These are phyloP conservation scores for Glaucopsyche alexis DNA, from an alignment of 2,888 invertebrate genomes.

Conservation along the genomic window DNA sequence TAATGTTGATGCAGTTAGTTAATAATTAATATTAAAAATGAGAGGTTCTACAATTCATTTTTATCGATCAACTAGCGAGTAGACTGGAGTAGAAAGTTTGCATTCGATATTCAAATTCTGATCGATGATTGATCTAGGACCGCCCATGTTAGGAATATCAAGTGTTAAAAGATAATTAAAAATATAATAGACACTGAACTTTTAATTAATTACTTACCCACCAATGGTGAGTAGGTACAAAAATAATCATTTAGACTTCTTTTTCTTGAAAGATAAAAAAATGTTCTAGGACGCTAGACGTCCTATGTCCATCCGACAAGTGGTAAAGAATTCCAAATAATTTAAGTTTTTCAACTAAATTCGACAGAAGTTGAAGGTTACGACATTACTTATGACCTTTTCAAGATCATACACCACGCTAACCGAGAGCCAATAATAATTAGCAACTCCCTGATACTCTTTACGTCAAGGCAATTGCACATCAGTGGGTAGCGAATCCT, in stretches of 20 bases:
- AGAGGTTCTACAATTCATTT: no score
- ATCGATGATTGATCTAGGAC: constrained; percentile 1
- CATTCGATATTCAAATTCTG: background rate
- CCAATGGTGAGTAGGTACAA: no score
- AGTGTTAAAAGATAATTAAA: background rate
- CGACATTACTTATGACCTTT: background rate
- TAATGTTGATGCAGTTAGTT: background rate
- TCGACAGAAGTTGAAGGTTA: background rate
- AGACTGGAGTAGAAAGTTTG: background rate
- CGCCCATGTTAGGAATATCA: background rate
- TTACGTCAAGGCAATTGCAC: background rate
- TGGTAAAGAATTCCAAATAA: no score
- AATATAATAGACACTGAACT: no score
- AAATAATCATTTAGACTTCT: no score
- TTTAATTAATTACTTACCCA: no score
- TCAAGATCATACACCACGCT: background rate
- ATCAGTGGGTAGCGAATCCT: constrained; percentile 5
- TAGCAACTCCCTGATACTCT: background rate
- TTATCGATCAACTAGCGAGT: background rate
- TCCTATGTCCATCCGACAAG: no score
- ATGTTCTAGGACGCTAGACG: no score
- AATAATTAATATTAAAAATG: no score
- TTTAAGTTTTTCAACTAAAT: no score
- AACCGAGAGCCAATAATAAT: background rate
- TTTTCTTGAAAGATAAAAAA: no score